phyloP scores from a whole-genome alignment of 1,140 invertebrate species.

The Microvelia longipes region DNA sequence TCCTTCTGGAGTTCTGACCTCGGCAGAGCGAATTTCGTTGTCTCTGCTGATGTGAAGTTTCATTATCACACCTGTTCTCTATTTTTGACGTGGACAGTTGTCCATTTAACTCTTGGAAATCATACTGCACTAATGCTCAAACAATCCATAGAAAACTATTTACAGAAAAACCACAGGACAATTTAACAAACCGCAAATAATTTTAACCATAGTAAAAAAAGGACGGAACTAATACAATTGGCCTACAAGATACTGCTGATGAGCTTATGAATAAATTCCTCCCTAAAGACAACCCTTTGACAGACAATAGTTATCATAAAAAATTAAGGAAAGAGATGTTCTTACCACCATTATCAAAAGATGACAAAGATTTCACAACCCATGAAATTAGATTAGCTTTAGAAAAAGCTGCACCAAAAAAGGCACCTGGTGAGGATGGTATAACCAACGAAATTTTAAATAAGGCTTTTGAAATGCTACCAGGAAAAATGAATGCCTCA shows the following conservation, averaged over 20 bases:
- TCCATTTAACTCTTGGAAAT: not conserved
- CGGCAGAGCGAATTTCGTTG: no score
- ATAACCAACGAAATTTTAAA: not conserved
- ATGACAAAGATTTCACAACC: not conserved
- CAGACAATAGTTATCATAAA: not conserved
- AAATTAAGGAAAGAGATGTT: not conserved
- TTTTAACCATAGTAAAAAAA: not conserved
- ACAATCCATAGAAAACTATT: not conserved
- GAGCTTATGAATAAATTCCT: not conserved
- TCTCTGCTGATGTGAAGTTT: no score
- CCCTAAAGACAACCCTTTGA: not conserved
- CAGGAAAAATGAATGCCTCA: not conserved
- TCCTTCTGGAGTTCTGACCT: no score
- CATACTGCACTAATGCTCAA: not conserved
- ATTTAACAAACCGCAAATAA: not conserved
- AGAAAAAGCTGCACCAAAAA: not conserved
- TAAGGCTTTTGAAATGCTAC: not conserved
- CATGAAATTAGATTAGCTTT: not conserved
- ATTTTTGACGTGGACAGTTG: no score
- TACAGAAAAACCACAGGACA: not conserved
- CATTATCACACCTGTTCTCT: no score
- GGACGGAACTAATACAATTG: not conserved
- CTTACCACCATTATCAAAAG: not conserved
- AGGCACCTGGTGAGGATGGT: conserved; percentile 1
- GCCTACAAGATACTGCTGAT: not conserved